Evolutionary conservation across 2,113 vertebrate genomes (phyloP).

Genomic region (Petromus typicus): DNA sequence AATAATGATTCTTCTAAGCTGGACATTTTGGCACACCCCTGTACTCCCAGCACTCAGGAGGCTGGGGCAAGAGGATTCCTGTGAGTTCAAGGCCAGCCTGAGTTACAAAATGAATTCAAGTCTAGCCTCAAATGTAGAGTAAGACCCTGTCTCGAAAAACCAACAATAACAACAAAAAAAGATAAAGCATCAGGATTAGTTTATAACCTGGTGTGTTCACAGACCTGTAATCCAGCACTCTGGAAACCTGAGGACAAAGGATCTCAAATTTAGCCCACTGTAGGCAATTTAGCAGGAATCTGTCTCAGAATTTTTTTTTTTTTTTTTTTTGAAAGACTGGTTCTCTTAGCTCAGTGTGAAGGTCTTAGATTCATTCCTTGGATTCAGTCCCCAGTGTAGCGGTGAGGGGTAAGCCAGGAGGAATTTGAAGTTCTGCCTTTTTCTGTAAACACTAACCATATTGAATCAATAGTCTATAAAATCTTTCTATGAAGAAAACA

Average conservation of each 20-base stretch:
- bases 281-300: background rate
- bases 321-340: background rate
- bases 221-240: background rate
- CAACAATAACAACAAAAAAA: background rate
- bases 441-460: background rate
- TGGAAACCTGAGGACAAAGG: background rate
- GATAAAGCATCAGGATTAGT: background rate
- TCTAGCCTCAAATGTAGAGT: background rate
- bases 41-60: background rate
- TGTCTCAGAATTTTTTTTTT: background rate
- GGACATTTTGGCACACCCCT: background rate
- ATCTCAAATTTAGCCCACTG: background rate
- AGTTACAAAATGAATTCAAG: background rate
- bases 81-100: background rate
- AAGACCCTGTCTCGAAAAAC: background rate
- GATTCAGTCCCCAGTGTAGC: background rate
- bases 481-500: background rate
- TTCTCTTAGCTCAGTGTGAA: background rate
- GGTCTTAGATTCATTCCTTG: no score
- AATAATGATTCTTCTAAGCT: background rate
- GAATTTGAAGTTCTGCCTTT: background rate
- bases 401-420: no score
- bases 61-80: background rate
- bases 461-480: conserved; percentile 16
- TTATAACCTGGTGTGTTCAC: background rate